Base-by-base conservation (phyloP, 2,113 vertebrate species). In the Embiotoca jacksoni region DNA sequence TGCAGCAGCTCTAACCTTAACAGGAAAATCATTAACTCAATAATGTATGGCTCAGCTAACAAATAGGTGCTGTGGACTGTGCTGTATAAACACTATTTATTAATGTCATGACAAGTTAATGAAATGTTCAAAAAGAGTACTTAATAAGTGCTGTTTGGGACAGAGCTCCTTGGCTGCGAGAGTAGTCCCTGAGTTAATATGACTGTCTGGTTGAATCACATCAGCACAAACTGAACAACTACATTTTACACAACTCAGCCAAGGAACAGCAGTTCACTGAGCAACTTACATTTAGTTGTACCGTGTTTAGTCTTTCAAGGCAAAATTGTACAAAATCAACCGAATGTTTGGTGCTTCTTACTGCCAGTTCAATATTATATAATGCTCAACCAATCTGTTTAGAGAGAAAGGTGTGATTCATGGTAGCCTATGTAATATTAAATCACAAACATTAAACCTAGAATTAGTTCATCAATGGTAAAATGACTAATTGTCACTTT, bases 11-110 rank as follows among this genome's bases (percentile, higher is more conserved):
- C 62, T 46, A 47, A 59, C 53, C 15, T 31, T 3, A 82, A 83
- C 72, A 36, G 57, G 62, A 55, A 82, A 84, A 81, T 72, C 44
- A 69, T 85, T 79, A 67, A 87, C 57, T 78, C 55, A 57, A 62
- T 83, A 75, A 86, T 78, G 58, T 59, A 73, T 47, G 23, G 41
- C 75, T 74, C 71, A 41, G 68, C 68, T 75, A 57, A 74, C 30
- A 78, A 60, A 56, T 36, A 16, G 46, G 41, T 37, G 31, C 39
- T 41, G 67, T 36, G 0, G 49, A 62, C 54, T 62, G 1, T 23
- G 33, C 53, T 64, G 32, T 31, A 16, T 47, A 60, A 68, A 67
- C 16, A 58, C 3, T 0, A 15, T 75, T 67, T 39, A 71, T 14
- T 68, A 77, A 75, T 57, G 64, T 16, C 53, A 35, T 14, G 36